Conservation (phyloP, 2,888 invertebrate genomes). For the Entomobrya multifasciata region DNA sequence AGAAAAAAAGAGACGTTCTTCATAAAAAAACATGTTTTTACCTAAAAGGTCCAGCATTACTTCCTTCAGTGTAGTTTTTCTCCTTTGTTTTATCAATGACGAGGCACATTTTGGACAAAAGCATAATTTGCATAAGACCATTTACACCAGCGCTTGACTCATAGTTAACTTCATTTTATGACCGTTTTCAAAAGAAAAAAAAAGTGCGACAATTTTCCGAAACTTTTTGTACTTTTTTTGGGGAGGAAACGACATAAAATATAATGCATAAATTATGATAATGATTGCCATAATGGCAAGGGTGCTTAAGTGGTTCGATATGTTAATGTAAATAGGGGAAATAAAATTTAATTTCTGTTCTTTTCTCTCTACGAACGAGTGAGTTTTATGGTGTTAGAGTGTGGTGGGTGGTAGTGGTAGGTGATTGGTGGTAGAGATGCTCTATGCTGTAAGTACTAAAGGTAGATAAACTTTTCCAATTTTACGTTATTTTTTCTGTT, state of each 20-base stretch:
- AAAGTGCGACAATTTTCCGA: constrained; percentile 1
- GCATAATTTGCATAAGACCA: background rate
- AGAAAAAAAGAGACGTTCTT: constrained; percentile 23
- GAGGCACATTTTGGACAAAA: background rate
- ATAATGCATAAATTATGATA: constrained; percentile 50
- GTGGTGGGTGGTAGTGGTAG: background rate
- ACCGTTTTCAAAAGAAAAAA: background rate
- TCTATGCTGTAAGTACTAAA: background rate
- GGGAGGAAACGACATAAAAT: constrained; percentile 19
- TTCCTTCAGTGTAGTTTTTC: background rate
- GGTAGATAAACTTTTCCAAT: constrained; percentile 16
- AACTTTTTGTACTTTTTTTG: background rate
- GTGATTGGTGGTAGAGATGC: background rate
- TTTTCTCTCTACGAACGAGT: constrained; percentile 20
- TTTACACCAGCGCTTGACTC: background rate
- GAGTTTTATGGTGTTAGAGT: background rate
- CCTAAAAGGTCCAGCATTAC: background rate
- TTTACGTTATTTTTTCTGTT: background rate
- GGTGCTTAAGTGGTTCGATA: constrained; percentile 46
- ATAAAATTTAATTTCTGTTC: constrained; percentile 36
- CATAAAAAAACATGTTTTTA: background rate
- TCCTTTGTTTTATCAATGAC: background rate
- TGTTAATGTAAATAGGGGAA: constrained; percentile 38
- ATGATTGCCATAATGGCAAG: constrained; percentile 22
- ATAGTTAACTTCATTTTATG: constrained; percentile 15